Evolutionary conservation across 2,113 vertebrate species (phyloP).

Genomic region (Mirounga angustirostris): DNA sequence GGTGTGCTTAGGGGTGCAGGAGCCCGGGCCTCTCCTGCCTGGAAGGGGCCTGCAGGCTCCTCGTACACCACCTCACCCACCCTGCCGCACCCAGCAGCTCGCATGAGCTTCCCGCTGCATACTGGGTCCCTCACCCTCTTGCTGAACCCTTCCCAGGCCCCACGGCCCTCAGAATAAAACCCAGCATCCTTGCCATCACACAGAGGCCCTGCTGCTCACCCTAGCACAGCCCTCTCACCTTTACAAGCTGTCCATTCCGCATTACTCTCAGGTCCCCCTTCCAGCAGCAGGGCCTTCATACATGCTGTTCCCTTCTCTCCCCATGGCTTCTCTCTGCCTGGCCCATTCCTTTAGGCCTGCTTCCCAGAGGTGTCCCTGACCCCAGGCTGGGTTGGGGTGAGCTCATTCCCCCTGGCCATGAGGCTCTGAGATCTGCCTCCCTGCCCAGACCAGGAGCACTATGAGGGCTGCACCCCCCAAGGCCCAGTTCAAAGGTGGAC

Average conservation of each 20-base stretch:
- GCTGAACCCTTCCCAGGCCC: too few relatives aligned
- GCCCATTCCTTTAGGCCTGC: not conserved
- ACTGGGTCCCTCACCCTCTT: not conserved
- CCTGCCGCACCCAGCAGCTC: not conserved
- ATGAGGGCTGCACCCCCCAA: not conserved
- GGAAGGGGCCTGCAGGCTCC: not conserved
- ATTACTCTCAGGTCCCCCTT: not conserved
- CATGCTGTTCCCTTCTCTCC: not conserved
- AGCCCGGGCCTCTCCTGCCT: not conserved
- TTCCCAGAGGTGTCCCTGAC: not conserved
- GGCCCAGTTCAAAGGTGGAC: not conserved
- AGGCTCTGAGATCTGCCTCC: not conserved
- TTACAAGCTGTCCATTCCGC: not conserved
- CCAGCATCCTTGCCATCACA: too few relatives aligned
- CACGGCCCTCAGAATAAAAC: not conserved
- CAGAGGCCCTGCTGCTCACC: not conserved
- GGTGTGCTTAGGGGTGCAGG: not conserved
- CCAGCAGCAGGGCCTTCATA: not conserved
- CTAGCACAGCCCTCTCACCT: not conserved
- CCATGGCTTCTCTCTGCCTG: not conserved
- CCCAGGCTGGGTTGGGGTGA: not conserved
- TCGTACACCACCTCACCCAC: accelerated
- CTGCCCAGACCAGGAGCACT: not conserved
- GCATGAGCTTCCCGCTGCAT: accelerated
- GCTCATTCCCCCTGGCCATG: not conserved